These are phyloP conservation scores for Medauroidea extradentata DNA, from an alignment of 1,140 invertebrate species.

Conservation along the genomic window DNA sequence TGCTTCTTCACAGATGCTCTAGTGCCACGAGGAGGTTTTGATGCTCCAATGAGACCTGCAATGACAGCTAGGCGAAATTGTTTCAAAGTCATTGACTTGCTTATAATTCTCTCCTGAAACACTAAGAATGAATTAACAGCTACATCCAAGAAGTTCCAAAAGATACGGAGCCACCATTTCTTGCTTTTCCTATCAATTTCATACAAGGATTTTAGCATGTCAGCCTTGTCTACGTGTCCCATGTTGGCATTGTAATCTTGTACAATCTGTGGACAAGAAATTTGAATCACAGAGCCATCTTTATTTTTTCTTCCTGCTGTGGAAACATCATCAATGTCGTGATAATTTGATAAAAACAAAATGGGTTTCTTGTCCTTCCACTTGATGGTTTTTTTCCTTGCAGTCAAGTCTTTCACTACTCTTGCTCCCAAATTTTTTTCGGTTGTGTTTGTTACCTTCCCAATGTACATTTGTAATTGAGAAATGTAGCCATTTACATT, in stretches of 20 bases:
- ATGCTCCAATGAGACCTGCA: too few relatives aligned
- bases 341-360: conserved; percentile 39
- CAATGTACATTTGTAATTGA: conserved; percentile 29
- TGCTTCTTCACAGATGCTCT: not conserved
- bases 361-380: conserved; percentile 42
- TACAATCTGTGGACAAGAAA: conserved; percentile 9
- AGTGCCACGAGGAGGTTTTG: not conserved
- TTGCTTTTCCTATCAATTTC: conserved; percentile 10
- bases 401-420: conserved; percentile 34
- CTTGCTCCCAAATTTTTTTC: too few relatives aligned
- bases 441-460: too few relatives aligned
- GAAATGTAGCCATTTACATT: conserved; percentile 24
- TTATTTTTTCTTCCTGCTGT: not conserved
- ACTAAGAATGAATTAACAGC: conserved; percentile 5
- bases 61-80: conserved; percentile 3
- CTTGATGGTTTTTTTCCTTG: conserved; percentile 35
- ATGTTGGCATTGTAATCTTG: conserved; percentile 32
- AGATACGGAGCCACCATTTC: conserved; percentile 11
- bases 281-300: not conserved
- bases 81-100: not conserved
- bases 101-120: not conserved
- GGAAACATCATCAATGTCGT: conserved; percentile 14
- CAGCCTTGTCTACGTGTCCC: conserved; percentile 18
- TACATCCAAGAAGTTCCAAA: conserved; percentile 14
- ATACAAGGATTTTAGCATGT: conserved; percentile 10